These are phyloP conservation scores for Zosterops japonicus DNA, from an alignment of 2,113 vertebrate species.

Conservation along the genomic window DNA sequence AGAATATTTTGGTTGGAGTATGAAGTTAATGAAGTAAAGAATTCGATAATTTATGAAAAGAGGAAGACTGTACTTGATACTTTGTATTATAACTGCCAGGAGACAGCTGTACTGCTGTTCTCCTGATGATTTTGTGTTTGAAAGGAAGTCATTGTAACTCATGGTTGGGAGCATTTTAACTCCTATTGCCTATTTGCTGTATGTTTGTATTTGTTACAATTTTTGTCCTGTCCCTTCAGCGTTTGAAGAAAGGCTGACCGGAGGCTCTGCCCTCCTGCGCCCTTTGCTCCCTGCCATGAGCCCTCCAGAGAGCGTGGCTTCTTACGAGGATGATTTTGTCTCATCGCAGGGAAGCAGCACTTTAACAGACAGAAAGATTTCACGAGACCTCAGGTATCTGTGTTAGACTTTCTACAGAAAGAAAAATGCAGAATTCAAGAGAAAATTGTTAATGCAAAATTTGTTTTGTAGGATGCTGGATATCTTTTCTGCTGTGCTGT, in stretches of 20 bases:
- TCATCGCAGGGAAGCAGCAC: constrained; percentile 80
- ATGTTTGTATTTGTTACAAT: not conserved
- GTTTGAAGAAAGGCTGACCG: constrained; percentile 73
- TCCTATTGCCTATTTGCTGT: not conserved
- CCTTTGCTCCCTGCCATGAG: constrained; percentile 68
- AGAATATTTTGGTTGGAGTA: not conserved
- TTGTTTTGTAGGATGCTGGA: fast-evolving
- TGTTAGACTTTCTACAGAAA: not conserved
- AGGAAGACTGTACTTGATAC: not conserved
- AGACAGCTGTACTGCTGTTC: not conserved
- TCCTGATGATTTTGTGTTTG: not conserved
- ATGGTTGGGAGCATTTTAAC: not conserved
- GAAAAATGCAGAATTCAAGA: not conserved
- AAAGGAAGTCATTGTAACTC: not conserved
- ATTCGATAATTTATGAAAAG: not conserved
- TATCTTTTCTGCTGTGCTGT: not conserved
- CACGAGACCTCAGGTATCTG: constrained; percentile 79
- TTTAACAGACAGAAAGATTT: constrained; percentile 74
- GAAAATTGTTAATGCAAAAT: not conserved
- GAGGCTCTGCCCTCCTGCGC: constrained; percentile 58
- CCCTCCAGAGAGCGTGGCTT: constrained; percentile 70
- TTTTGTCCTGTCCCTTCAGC: constrained; percentile 55
- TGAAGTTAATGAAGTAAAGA: not conserved
- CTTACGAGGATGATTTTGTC: constrained; percentile 90
- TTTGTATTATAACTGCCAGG: not conserved